Conservation (phyloP, 2,888 invertebrate genomes). For the Eurois occulta region DNA sequence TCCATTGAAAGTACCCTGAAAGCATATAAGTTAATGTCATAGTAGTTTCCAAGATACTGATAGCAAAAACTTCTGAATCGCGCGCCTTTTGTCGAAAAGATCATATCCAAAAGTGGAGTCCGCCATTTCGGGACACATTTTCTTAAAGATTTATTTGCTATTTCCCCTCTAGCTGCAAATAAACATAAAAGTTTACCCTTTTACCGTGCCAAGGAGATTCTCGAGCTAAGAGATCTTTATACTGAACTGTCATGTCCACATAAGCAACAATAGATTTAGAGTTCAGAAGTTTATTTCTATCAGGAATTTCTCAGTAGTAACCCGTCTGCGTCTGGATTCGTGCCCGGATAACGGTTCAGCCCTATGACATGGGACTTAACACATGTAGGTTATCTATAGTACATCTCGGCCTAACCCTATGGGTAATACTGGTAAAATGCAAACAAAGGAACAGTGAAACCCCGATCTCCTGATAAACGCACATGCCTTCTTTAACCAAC, state of each 20-base stretch:
- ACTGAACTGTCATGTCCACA: background rate
- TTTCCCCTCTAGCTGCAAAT: slow-evolving; percentile 37
- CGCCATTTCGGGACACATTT: slow-evolving; percentile 38
- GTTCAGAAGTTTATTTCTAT: background rate
- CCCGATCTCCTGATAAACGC: background rate
- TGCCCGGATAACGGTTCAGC: background rate
- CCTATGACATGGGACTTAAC: background rate
- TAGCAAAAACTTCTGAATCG: background rate
- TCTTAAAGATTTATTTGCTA: slow-evolving; percentile 39
- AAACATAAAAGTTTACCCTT: slow-evolving; percentile 51
- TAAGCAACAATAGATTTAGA: background rate
- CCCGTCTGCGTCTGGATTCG: background rate
- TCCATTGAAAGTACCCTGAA: background rate
- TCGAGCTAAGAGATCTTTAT: slow-evolving; percentile 27
- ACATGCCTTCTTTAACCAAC: too few relatives aligned
- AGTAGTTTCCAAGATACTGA: background rate
- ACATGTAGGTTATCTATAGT: background rate
- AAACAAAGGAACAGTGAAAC: background rate
- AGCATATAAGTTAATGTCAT: background rate
- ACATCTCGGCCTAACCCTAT: background rate
- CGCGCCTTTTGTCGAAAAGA: slow-evolving; percentile 3
- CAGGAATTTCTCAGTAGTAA: background rate
- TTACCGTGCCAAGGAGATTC: slow-evolving; percentile 11
- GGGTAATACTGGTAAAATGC: background rate
- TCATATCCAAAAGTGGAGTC: slow-evolving; percentile 28